phyloP scores from a whole-genome alignment of 2,113 vertebrate species.

The Chamaetylas fuelleborni region DNA sequence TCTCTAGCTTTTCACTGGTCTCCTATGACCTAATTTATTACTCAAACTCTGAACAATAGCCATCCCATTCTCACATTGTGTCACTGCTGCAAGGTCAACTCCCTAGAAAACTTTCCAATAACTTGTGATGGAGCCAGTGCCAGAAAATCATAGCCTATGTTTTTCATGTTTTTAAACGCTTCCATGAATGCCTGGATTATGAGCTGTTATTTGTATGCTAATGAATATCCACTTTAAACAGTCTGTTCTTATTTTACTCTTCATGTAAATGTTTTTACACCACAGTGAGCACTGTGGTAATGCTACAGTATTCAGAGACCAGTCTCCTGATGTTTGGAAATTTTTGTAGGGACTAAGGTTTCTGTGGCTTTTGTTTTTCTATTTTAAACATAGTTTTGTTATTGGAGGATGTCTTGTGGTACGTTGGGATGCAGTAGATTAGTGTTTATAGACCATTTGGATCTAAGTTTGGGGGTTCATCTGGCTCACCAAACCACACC shows the following conservation, averaged over 20 bases:
- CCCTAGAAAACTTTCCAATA: conserved; percentile 9
- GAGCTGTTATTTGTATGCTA: background rate
- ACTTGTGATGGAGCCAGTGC: background rate
- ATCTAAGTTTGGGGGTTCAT: background rate
- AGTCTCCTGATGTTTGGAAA: background rate
- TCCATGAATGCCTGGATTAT: background rate
- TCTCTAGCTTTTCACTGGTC: conserved; percentile 20
- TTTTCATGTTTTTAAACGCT: background rate
- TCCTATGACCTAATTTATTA: conserved; percentile 42
- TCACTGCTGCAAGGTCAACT: background rate
- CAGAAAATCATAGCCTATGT: background rate
- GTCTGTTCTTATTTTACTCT: background rate
- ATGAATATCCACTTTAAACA: background rate
- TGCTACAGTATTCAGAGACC: background rate
- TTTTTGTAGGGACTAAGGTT: background rate
- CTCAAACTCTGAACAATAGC: background rate
- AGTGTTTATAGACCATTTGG: background rate
- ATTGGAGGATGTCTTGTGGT: background rate
- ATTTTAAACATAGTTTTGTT: background rate
- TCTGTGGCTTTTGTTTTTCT: background rate
- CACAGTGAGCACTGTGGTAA: background rate
- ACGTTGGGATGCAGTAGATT: background rate
- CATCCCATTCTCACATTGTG: background rate
- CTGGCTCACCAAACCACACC: background rate
- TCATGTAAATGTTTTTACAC: background rate